A percentile compares a stretch with the other conserved stretches of the same genome.
Evolutionary conservation across 2,113 vertebrate species (phyloP).

Genomic region (Trogon melanurus): DNA sequence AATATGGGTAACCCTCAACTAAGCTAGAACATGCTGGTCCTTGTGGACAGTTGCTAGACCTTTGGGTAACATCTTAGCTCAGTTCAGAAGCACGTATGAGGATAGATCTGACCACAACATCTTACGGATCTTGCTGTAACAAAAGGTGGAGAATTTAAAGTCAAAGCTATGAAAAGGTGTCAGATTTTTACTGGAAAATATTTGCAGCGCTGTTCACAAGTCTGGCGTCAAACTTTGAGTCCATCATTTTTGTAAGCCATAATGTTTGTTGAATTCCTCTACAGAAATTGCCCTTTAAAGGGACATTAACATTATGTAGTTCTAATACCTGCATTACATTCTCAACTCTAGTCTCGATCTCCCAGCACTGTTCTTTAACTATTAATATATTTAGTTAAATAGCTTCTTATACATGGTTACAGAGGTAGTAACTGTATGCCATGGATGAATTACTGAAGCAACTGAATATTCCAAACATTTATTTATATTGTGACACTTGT

Average conservation of each 20-base stretch:
- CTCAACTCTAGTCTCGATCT: background rate
- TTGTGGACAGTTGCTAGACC: background rate
- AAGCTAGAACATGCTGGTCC: background rate
- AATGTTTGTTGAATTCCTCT: background rate
- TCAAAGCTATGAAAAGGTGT: background rate
- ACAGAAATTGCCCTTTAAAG: background rate
- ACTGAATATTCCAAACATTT: background rate
- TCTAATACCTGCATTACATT: background rate
- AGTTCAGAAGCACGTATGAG: background rate
- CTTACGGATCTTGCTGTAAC: background rate
- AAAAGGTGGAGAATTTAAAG: background rate
- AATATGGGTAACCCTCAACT: background rate
- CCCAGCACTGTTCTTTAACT: background rate
- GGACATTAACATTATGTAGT: background rate
- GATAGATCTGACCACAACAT: background rate
- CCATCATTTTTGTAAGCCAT: background rate
- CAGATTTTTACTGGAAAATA: background rate
- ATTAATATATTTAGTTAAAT: background rate
- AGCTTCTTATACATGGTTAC: background rate
- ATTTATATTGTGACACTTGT: background rate
- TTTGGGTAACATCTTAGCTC: background rate
- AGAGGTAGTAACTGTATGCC: background rate
- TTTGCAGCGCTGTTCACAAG: background rate
- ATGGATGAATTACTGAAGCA: background rate
- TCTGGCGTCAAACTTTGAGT: background rate